Evolutionary conservation across 2,888 invertebrate genomes (phyloP), one percentile per base, ranked within the genome.

Genomic region (Platerodrilus igneus): DNA sequence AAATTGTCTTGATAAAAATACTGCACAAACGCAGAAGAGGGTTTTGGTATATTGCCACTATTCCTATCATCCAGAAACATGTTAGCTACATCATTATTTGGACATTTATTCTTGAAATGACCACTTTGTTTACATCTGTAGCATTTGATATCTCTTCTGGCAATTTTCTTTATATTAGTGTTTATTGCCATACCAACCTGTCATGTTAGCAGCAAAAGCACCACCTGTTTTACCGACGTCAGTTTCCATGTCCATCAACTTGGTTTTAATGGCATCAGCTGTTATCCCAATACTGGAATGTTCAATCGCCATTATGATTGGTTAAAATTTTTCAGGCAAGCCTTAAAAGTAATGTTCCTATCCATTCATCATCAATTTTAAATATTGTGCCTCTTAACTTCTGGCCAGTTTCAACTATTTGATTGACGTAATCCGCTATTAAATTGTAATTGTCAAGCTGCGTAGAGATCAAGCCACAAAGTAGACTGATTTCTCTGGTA

Each of bases 341-440:
- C 45, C 47, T 1, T 28, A 57, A 47, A 8, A 59, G 37, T 30
- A 57, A 41, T 4, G 55, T 51, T 4, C 57, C 57, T 9, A 56
- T 37, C 55, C 58, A 60, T 33, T 50, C 47, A 20, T 58, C 55
- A 22, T 44, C 36, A 2, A 60, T 50, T n/a, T 50, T 41, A 31
- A 60, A 60, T 8, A 56, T 57, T 2, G 57, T 60, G 22, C 53
- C 23, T 10, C 40, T 40, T 21, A 59, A 46, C 38, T 46, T 48
- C 14, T 53, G 56, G 1, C 49, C 26, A 5, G 48, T 58, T 31
- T 56, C 57, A 2, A 57, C 35, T 0, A 60, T 28, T 34, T 56
- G 57, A 30, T 49, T 60, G 1, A 62, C 54, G 28, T 60, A 61
- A 1, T 11, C 6, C 8, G 29, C 44, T 53, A 59, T 58, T 2